Base-by-base conservation (phyloP, 2,797 vertebrate species). In the Rhynchotus rufescens region DNA sequence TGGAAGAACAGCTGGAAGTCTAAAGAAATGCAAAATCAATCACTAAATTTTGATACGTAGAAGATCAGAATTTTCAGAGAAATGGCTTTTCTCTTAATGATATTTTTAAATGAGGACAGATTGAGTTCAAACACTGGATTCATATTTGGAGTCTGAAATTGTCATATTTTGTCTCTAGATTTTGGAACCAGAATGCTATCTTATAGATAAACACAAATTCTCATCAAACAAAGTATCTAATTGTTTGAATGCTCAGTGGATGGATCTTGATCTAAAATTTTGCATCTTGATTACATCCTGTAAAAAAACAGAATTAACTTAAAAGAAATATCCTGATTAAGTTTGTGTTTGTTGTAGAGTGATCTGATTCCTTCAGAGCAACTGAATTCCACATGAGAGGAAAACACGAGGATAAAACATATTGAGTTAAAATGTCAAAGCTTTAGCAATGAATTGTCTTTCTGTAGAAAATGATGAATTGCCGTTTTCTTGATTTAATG, bases 351-450 rank as follows among this genome's bases (percentile, higher is more conserved):
- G 25, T 32, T 65, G 23, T 23, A 25, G 12, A 57, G 11, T 4
- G 4, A 42, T 75, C 8, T 21, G 57, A 14, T 40, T 74, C 4
- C 10, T 60, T 15, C 8, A 80, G 28, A 92, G 16, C 4, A 72
- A 36, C 8, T 9, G 28, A 59, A 76, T 45, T 82, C 68, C 9
- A 2, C 54, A 65, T 26, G 14, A 71, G 23, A 84, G 59, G 6
- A 51, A 54, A 80, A 34, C 32, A 25, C 4, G 45, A 15, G 12
- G 6, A 77, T 13, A 72, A 74, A 81, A 26, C 8, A 4, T 9
- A 28, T 15, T 66, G 14, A 69, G 91, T 80, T 69, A 67, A 88
- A 80, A 79, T 38, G 72, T 62, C 61, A 79, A 40, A 80, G 68
- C 30, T 62, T 79, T 47, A 77, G 12, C 22, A 56, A 20, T 9